Conservation (phyloP, 2,888 invertebrate genomes). For the Agonopterix arenella region DNA sequence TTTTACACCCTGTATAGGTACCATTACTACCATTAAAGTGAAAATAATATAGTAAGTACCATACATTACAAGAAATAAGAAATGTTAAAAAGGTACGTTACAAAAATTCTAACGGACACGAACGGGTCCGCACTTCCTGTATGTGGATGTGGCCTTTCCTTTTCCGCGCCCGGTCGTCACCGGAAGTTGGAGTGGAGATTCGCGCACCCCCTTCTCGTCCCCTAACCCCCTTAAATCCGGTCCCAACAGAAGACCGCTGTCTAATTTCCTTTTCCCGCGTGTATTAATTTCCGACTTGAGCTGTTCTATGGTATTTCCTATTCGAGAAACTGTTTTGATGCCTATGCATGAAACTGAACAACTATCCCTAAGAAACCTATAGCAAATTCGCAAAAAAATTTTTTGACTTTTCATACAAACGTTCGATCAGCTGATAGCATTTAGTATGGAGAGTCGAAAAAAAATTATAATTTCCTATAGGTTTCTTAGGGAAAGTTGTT, state of each 20-base stretch:
- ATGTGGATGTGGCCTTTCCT: conserved; percentile 30
- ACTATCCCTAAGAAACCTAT: too few relatives aligned
- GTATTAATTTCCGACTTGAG: conserved; percentile 69
- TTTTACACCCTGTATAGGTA: too few relatives aligned
- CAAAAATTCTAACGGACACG: conserved; percentile 1
- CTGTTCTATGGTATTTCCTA: conserved; percentile 59
- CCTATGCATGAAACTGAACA: too few relatives aligned
- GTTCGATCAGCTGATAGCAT: too few relatives aligned
- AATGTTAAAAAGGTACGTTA: neutral
- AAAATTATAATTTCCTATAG: too few relatives aligned
- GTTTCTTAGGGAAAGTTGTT: too few relatives aligned
- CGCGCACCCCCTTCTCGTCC: conserved; percentile 36
- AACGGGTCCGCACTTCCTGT: conserved; percentile 18
- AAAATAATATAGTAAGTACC: too few relatives aligned
- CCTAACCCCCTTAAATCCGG: conserved; percentile 52
- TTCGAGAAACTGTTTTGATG: conserved; percentile 11
- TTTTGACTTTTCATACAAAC: too few relatives aligned
- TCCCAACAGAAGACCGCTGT: conserved; percentile 51
- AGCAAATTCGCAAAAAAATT: too few relatives aligned
- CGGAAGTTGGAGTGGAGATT: conserved; percentile 59
- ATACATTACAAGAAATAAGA: too few relatives aligned
- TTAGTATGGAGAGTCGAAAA: too few relatives aligned
- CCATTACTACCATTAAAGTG: too few relatives aligned
- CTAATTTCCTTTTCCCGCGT: conserved; percentile 73
- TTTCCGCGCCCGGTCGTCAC: conserved; percentile 46